Percentiles rank a stretch among this genome's conserved stretches.
Conservation (phyloP, 2,888 invertebrate species). For the Ernsta delagoae region DNA sequence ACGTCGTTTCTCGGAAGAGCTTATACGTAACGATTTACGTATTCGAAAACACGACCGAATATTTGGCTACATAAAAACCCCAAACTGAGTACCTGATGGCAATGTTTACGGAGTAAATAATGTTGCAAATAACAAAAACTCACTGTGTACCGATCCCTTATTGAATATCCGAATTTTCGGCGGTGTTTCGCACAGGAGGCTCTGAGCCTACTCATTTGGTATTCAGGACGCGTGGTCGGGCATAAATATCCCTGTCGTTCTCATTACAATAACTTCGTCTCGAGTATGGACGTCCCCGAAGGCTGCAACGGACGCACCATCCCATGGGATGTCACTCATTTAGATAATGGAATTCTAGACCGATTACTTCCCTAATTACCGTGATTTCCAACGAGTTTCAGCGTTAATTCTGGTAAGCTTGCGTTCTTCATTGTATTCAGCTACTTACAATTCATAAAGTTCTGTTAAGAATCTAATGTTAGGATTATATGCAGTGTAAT, state of each 20-base stretch:
- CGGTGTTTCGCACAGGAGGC: slow-evolving; percentile 36
- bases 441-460: too few relatives aligned
- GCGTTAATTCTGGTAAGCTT: background rate
- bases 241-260: slow-evolving; percentile 82
- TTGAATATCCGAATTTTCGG: slow-evolving; percentile 59
- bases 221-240: slow-evolving; percentile 75
- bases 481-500: too few relatives aligned
- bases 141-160: slow-evolving; percentile 54
- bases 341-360: slow-evolving; percentile 73
- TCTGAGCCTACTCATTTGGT: slow-evolving; percentile 63
- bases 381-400: slow-evolving; percentile 30
- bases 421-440: too few relatives aligned
- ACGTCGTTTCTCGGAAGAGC: slow-evolving; percentile 6
- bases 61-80: slow-evolving; percentile 43
- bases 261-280: slow-evolving; percentile 80
- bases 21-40: slow-evolving; percentile 46
- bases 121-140: slow-evolving; percentile 55
- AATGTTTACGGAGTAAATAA: slow-evolving; percentile 67
- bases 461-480: too few relatives aligned
- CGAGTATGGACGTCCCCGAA: slow-evolving; percentile 63
- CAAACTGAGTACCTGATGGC: slow-evolving; percentile 68
- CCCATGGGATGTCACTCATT: slow-evolving; percentile 75
- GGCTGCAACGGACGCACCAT: slow-evolving; percentile 67
- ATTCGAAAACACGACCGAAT: slow-evolving; percentile 52
- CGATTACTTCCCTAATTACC: slow-evolving; percentile 62